A percentile compares a stretch with the other conserved stretches of the same genome.
Evolutionary conservation across 2,113 vertebrate genomes (phyloP).

Genomic region (Ursus arctos): DNA sequence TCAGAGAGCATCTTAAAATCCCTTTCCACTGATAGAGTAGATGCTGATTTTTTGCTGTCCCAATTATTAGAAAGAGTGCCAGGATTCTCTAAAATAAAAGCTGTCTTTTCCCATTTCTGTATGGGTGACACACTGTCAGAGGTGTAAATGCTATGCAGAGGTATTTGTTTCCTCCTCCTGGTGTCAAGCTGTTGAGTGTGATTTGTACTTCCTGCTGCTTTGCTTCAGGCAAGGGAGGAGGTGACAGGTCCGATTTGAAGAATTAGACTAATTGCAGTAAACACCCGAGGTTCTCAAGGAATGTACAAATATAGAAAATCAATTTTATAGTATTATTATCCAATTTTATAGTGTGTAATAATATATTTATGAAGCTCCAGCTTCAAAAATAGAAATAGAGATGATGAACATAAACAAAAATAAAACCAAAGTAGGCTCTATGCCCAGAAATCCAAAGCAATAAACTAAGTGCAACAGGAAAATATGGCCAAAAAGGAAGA

Average conservation of each 20-base stretch:
- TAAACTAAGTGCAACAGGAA: constrained; percentile 60
- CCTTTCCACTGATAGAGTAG: neutral
- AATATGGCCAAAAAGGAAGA: constrained; percentile 43
- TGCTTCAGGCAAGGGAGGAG: constrained; percentile 60
- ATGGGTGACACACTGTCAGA: constrained; percentile 8
- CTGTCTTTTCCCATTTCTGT: neutral
- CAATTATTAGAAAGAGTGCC: constrained; percentile 19
- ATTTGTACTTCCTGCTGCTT: constrained; percentile 64
- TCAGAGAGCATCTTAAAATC: neutral
- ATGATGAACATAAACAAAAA: constrained; percentile 75
- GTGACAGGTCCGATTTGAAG: constrained; percentile 35
- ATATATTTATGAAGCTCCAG: constrained; percentile 70
- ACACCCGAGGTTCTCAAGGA: constrained; percentile 69
- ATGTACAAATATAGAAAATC: constrained; percentile 72
- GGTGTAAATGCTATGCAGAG: constrained; percentile 52
- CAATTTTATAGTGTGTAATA: constrained; percentile 70
- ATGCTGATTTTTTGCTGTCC: neutral
- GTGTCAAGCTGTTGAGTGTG: constrained; percentile 60
- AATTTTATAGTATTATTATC: constrained; percentile 76
- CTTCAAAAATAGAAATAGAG: constrained; percentile 77
- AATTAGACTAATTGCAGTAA: constrained; percentile 78
- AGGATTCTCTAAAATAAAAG: neutral
- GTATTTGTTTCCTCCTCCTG: constrained; percentile 39
- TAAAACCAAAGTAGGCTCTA: constrained; percentile 68
- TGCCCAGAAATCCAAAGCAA: constrained; percentile 75